These are phyloP conservation scores for Sphinx pinastri DNA, from an alignment of 2,888 invertebrate genomes.

Conservation along the genomic window DNA sequence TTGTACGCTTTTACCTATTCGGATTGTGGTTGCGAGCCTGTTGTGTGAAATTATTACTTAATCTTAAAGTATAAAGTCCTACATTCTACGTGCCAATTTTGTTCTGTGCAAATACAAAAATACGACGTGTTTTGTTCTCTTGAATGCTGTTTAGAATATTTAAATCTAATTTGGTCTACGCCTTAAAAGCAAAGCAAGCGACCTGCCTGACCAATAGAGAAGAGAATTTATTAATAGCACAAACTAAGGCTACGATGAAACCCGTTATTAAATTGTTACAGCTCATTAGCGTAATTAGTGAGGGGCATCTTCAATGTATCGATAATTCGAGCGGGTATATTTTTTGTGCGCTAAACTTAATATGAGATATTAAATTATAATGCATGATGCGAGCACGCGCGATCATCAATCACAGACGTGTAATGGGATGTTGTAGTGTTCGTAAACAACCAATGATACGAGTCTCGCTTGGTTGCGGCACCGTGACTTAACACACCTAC, in stretches of 20 bases:
- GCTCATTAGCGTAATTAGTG: conserved; percentile 19
- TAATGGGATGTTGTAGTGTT: conserved; percentile 23
- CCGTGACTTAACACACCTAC: conserved; percentile 27
- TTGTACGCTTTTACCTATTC: conserved; percentile 25
- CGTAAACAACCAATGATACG: conserved; percentile 25
- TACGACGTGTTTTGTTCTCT: background rate
- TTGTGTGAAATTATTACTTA: conserved; percentile 25
- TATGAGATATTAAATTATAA: conserved; percentile 25
- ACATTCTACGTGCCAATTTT: conserved; percentile 2
- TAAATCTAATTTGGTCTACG: background rate
- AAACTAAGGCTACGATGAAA: conserved; percentile 6
- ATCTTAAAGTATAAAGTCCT: conserved; percentile 20
- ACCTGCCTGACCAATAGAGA: background rate
- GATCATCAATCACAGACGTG: conserved; percentile 25
- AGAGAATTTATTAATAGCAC: background rate
- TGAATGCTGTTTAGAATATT: background rate
- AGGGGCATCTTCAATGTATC: conserved; percentile 8
- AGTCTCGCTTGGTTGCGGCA: conserved; percentile 21
- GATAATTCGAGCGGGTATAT: conserved; percentile 14
- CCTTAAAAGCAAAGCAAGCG: background rate
- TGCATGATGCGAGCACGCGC: conserved; percentile 23
- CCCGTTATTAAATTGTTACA: conserved; percentile 8
- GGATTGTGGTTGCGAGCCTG: conserved; percentile 11
- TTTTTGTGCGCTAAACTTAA: conserved; percentile 15
- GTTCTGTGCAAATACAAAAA: background rate